Conservation (phyloP, 2,888 invertebrate genomes). For the Ferdinandea cuprea region DNA sequence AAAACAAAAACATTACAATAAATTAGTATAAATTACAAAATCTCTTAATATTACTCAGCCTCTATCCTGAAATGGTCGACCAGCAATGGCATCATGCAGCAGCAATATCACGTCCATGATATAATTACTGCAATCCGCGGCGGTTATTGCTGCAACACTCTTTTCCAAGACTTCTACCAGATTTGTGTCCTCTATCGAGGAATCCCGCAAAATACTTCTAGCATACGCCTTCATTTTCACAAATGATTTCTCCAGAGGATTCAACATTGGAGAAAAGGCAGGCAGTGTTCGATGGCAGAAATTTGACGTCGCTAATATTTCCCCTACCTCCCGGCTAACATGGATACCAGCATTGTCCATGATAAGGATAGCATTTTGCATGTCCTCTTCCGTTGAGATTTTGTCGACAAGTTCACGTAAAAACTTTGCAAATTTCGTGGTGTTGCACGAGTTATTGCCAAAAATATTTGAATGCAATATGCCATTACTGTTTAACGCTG, state of each 20-base stretch:
- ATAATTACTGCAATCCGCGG: slow-evolving; percentile 26
- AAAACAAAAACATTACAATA: too few species aligned
- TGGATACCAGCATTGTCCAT: slow-evolving; percentile 47
- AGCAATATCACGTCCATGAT: slow-evolving; percentile 40
- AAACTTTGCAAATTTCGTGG: slow-evolving; percentile 15
- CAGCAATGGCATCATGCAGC: slow-evolving; percentile 36
- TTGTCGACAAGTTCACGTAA: slow-evolving; percentile 22
- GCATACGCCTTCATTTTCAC: slow-evolving; percentile 26
- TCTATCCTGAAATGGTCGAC: slow-evolving; percentile 20
- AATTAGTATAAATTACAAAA: too few species aligned
- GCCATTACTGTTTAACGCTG: slow-evolving; percentile 34
- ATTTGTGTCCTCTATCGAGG: slow-evolving; percentile 1
- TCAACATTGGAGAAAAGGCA: slow-evolving; percentile 33
- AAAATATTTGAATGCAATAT: slow-evolving; percentile 25
- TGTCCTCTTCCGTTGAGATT: neutral
- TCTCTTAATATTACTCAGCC: neutral
- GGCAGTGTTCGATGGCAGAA: slow-evolving; percentile 23
- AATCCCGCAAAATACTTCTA: slow-evolving; percentile 12
- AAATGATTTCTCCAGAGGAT: slow-evolving; percentile 30
- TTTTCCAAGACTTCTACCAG: slow-evolving; percentile 18
- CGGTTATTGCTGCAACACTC: slow-evolving; percentile 10
- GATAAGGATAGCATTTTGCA: slow-evolving; percentile 12
- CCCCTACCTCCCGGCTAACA: slow-evolving; percentile 20
- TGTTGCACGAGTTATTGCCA: slow-evolving; percentile 25
- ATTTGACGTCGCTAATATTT: slow-evolving; percentile 29